These are phyloP conservation scores for Thumatha senex DNA, from an alignment of 2,888 invertebrate species.

Conservation along the genomic window DNA sequence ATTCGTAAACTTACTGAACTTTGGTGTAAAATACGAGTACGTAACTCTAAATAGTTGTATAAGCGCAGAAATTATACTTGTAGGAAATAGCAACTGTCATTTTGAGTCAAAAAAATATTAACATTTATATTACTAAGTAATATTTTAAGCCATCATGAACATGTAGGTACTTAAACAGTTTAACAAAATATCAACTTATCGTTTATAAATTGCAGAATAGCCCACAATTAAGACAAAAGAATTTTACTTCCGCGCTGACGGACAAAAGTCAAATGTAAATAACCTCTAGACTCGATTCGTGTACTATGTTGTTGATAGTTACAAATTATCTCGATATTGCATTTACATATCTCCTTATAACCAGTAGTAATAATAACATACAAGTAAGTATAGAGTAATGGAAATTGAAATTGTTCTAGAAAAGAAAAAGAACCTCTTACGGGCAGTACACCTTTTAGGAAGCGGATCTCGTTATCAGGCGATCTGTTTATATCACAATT, in stretches of 20 bases:
- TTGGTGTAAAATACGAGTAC: neutral
- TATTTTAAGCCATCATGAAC: too few species aligned
- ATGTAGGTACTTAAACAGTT: too few species aligned
- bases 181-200: neutral
- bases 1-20: neutral
- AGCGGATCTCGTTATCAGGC: slow-evolving; percentile 68
- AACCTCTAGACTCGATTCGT: slow-evolving; percentile 67
- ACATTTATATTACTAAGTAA: too few species aligned
- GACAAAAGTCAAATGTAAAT: slow-evolving; percentile 81
- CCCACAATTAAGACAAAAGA: slow-evolving; percentile 68
- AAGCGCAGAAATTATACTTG: too few species aligned
- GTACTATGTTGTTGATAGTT: slow-evolving; percentile 55
- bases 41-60: too few species aligned
- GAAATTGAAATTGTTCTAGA: slow-evolving; percentile 43
- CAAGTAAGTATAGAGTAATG: slow-evolving; percentile 47
- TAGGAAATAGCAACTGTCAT: too few species aligned
- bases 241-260: slow-evolving; percentile 73
- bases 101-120: too few species aligned
- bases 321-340: slow-evolving; percentile 43
- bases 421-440: slow-evolving; percentile 22
- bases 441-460: slow-evolving; percentile 58
- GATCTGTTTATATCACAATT: slow-evolving; percentile 58
- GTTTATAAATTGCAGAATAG: slow-evolving; percentile 27
- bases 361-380: slow-evolving; percentile 27
- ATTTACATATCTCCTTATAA: slow-evolving; percentile 48